Conservation (phyloP, 92 coral and sea anemone species). For the Phymanthus crucifer region DNA sequence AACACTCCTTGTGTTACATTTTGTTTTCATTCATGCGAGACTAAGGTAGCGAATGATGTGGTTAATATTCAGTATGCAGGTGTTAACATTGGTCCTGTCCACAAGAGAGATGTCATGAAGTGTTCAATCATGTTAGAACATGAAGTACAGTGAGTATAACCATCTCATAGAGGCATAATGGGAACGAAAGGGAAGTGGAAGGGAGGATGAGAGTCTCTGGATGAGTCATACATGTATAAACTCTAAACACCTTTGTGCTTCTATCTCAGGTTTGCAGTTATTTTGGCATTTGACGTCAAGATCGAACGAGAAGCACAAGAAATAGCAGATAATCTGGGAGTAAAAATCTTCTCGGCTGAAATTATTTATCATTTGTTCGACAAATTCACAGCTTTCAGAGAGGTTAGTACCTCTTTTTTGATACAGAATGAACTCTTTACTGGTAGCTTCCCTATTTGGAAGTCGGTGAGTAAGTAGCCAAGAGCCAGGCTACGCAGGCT, state of each 20-base stretch:
- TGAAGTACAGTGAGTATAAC: conserved; percentile 77
- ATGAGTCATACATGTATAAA: no score
- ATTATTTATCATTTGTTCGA: conserved; percentile 97
- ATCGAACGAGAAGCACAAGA: conserved; percentile 96
- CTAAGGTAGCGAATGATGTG: neutral
- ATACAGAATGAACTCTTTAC: neutral
- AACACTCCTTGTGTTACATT: neutral
- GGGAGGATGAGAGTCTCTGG: neutral
- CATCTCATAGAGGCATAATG: neutral
- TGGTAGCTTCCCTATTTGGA: neutral
- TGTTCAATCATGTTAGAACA: conserved; percentile 97
- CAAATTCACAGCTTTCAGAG: conserved; percentile 89
- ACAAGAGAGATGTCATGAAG: conserved; percentile 97
- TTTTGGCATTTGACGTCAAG: conserved; percentile 95
- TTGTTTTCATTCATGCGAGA: neutral
- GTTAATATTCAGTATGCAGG: conserved; percentile 72
- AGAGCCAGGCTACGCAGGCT: no score
- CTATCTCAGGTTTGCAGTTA: conserved; percentile 79
- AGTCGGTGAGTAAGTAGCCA: neutral
- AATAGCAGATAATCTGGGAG: conserved; percentile 93
- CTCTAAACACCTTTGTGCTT: neutral
- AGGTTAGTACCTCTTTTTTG: conserved; percentile 46
- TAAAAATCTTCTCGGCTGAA: conserved; percentile 89
- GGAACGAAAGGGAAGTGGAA: neutral
- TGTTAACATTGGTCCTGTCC: conserved; percentile 97